Conservation (phyloP, 2,888 invertebrate genomes). For the Zele albiditarsus region DNA sequence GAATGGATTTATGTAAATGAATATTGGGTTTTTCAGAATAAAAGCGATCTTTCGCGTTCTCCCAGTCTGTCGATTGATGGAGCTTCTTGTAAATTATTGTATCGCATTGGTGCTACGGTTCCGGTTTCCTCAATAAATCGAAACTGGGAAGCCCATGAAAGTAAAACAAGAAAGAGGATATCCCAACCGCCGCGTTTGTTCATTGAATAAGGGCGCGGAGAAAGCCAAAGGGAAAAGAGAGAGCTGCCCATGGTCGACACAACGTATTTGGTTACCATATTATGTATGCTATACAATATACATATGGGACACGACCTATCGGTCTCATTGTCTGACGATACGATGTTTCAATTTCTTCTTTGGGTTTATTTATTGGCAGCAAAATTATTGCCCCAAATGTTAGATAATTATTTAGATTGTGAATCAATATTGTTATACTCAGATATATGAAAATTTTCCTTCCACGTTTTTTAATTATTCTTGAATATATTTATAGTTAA, state of each 20-base stretch:
- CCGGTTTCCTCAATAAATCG: constrained; percentile 72
- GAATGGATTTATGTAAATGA: too few relatives aligned
- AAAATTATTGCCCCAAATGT: too few relatives aligned
- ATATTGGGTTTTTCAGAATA: not conserved
- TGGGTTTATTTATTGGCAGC: not conserved
- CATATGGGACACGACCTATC: not conserved
- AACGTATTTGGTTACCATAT: constrained; percentile 55
- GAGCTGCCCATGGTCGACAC: constrained; percentile 46
- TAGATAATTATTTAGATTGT: too few relatives aligned
- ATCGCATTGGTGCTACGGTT: constrained; percentile 62
- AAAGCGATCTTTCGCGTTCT: not conserved
- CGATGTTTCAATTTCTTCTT: not conserved
- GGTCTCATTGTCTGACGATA: not conserved
- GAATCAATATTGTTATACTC: too few relatives aligned
- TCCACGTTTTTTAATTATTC: too few relatives aligned
- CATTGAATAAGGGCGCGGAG: constrained; percentile 43
- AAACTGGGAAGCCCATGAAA: constrained; percentile 65
- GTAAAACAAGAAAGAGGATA: constrained; percentile 70
- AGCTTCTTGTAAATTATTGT: constrained; percentile 44
- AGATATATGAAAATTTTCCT: too few relatives aligned
- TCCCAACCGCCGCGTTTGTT: constrained; percentile 47
- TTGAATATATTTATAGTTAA: too few relatives aligned
- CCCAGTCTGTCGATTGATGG: constrained; percentile 17
- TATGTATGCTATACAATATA: not conserved
- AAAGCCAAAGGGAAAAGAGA: constrained; percentile 33